Evolutionary conservation across 2,113 vertebrate species (phyloP).

Genomic region (Microcebus jonahi): DNA sequence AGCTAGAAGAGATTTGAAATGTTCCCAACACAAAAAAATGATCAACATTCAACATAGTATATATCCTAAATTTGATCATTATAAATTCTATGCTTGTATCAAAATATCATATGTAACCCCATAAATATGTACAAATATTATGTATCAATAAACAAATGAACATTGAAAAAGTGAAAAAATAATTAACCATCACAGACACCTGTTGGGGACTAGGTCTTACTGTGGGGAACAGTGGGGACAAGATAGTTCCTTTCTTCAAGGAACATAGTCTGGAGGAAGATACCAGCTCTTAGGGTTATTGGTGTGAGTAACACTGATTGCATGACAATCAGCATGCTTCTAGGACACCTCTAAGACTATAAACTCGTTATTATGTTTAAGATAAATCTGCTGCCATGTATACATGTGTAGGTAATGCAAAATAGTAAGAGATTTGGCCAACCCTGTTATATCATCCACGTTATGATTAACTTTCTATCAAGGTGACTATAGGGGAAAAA

Average conservation of each 20-base stretch:
- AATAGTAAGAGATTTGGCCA: not conserved
- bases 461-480: not conserved
- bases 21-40: not conserved
- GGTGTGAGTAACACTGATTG: not conserved
- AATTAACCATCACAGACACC: not conserved
- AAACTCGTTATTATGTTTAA: not conserved
- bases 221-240: not conserved
- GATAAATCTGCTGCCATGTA: not conserved
- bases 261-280: not conserved
- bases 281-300: not conserved
- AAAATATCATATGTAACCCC: not conserved
- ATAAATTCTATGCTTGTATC: not conserved
- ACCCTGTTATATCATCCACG: not conserved
- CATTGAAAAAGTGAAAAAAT: not conserved
- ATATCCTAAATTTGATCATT: not conserved
- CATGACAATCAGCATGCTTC: not conserved
- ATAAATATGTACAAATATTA: not conserved
- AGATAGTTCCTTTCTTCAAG: not conserved
- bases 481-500: not conserved
- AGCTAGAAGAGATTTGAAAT: not conserved
- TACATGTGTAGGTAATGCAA: not conserved
- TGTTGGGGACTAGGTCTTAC: not conserved
- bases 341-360: not conserved
- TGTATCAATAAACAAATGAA: not conserved
- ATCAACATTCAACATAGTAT: not conserved